Evolutionary conservation across 2,888 invertebrate species (phyloP).

Genomic region (Melipona bicolor): DNA sequence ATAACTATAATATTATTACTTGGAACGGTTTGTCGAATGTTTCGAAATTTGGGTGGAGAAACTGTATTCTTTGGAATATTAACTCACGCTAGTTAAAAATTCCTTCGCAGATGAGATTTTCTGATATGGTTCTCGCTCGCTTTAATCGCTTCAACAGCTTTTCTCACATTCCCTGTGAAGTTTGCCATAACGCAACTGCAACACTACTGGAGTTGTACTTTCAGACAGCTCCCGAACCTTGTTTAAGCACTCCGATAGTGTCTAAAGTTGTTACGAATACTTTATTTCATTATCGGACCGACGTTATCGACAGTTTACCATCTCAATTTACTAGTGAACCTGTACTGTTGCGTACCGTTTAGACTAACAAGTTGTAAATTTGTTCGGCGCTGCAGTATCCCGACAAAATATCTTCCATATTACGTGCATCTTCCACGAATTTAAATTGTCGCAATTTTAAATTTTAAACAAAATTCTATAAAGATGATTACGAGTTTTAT

Average conservation of each 20-base stretch:
- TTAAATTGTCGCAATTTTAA: background rate
- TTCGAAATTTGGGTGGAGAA: background rate
- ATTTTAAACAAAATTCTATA: background rate
- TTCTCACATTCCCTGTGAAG: slow-evolving; percentile 1
- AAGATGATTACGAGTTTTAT: too few relatives aligned
- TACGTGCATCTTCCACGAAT: too few relatives aligned
- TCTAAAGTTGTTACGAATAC: slow-evolving; percentile 14
- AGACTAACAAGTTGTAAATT: background rate
- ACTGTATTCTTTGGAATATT: background rate
- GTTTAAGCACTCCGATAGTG: slow-evolving; percentile 5
- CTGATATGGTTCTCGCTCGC: background rate
- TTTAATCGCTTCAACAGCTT: slow-evolving; percentile 21
- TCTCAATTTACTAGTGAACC: background rate
- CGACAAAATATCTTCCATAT: background rate
- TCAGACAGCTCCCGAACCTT: slow-evolving; percentile 1
- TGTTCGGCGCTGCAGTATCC: background rate
- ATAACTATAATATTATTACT: too few relatives aligned
- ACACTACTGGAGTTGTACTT: slow-evolving; percentile 15
- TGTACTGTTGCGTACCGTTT: background rate
- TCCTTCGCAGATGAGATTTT: background rate
- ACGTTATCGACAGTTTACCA: background rate
- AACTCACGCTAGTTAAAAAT: background rate
- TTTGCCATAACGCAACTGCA: slow-evolving; percentile 1
- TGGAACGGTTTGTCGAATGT: background rate
- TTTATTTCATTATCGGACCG: background rate